A percentile compares a stretch with the other conserved stretches of the same genome.
These are phyloP conservation scores for Hipposideros larvatus DNA, from an alignment of 2,797 vertebrate genomes.

Conservation along the genomic window DNA sequence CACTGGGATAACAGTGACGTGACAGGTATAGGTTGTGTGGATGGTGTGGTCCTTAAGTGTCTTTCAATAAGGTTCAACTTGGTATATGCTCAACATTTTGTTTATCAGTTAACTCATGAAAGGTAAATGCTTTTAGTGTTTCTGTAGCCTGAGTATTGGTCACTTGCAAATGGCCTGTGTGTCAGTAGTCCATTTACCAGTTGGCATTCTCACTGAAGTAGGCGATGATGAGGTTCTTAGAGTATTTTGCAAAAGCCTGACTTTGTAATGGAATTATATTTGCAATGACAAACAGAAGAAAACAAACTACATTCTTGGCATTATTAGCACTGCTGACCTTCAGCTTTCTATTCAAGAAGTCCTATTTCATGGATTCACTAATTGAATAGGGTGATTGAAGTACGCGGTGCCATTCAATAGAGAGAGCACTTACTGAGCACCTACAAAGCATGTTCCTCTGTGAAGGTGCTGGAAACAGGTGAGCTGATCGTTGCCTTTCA, in stretches of 20 bases:
- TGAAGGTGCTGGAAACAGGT: not conserved
- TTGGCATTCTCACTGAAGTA: not conserved
- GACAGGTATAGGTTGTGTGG: conserved; percentile 41
- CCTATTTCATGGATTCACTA: not conserved
- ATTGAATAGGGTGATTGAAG: not conserved
- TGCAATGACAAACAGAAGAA: not conserved
- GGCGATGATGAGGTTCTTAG: not conserved
- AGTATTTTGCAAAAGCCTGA: not conserved
- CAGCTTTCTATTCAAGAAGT: not conserved
- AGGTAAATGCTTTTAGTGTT: not conserved
- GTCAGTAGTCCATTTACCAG: not conserved
- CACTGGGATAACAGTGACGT: conserved; percentile 92
- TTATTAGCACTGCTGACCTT: conserved; percentile 21
- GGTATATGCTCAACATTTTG: not conserved
- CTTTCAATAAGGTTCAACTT: not conserved
- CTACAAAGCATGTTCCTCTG: not conserved
- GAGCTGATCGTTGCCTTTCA: not conserved
- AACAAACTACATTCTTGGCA: not conserved
- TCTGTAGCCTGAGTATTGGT: not conserved
- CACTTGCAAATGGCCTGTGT: not conserved
- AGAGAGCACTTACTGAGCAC: not conserved
- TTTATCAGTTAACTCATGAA: not conserved
- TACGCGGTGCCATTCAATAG: not conserved
- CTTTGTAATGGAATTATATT: not conserved
- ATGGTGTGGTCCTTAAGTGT: not conserved